Evolutionary conservation across 2,888 invertebrate species (phyloP).

Genomic region (Sabatieria punctata): DNA sequence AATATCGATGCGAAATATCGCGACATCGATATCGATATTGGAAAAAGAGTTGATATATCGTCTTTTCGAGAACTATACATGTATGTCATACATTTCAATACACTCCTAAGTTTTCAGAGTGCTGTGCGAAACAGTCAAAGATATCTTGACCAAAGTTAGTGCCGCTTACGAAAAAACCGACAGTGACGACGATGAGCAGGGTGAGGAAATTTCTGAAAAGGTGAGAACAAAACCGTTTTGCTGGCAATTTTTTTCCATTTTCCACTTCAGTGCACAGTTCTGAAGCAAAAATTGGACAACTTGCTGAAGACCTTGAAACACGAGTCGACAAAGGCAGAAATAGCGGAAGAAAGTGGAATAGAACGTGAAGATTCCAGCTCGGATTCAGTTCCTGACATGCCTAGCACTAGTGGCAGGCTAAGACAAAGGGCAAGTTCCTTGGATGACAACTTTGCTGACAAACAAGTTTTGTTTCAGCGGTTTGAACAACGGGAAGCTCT

Average conservation of each 20-base stretch:
- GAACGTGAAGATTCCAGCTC: slow-evolving; percentile 7
- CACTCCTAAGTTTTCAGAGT: slow-evolving; percentile 32
- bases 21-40: too few relatives aligned
- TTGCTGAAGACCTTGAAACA: slow-evolving; percentile 53
- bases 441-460: slow-evolving; percentile 47
- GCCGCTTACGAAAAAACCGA: slow-evolving; percentile 22
- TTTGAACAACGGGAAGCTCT: slow-evolving; percentile 38
- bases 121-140: slow-evolving; percentile 59
- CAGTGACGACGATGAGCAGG: slow-evolving; percentile 12
- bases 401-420: background rate
- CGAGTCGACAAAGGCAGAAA: slow-evolving; percentile 41
- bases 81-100: slow-evolving; percentile 1
- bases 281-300: slow-evolving; percentile 56
- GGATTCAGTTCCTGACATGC: slow-evolving; percentile 8
- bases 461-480: slow-evolving; percentile 14
- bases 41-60: too few relatives aligned
- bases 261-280: slow-evolving; percentile 48
- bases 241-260: too few relatives aligned
- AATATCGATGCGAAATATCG: too few relatives aligned
- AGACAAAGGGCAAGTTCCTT: background rate
- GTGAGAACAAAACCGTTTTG: slow-evolving; percentile 6
- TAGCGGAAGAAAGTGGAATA: slow-evolving; percentile 10
- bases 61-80: too few relatives aligned
- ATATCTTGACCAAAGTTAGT: slow-evolving; percentile 46
- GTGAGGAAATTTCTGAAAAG: background rate